phyloP scores from a whole-genome alignment of 2,113 vertebrate genomes.

The Triplophysa tibetana region DNA sequence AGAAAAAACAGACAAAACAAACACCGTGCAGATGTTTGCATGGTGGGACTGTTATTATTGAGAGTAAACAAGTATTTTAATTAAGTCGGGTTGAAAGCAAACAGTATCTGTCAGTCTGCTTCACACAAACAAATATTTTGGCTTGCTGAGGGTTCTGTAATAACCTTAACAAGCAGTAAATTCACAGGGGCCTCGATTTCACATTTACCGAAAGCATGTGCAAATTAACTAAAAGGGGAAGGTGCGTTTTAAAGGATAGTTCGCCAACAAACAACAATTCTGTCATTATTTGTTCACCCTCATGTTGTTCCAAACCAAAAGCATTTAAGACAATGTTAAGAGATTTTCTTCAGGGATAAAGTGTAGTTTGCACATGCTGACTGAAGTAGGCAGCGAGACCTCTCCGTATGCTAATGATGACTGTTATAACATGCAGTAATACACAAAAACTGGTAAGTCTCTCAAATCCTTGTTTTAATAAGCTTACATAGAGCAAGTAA shows the following conservation, averaged over 20 bases:
- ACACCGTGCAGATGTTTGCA: background rate
- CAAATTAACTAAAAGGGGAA: background rate
- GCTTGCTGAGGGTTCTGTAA: background rate
- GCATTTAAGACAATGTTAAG: too few species aligned
- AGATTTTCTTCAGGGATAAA: too few species aligned
- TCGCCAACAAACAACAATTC: background rate
- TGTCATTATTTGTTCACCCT: too few species aligned
- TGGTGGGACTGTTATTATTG: background rate
- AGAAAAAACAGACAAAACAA: conserved; percentile 4
- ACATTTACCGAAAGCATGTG: too few species aligned
- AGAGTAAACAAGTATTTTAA: conserved; percentile 11
- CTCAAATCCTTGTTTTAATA: background rate
- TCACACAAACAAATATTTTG: conserved; percentile 4
- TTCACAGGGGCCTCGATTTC: background rate
- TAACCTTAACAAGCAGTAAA: background rate
- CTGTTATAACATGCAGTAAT: background rate
- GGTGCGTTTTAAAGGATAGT: too few species aligned
- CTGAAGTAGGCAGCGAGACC: too few species aligned
- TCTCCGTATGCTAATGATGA: background rate
- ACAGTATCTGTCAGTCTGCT: background rate
- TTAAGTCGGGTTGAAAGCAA: background rate
- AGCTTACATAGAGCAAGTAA: background rate
- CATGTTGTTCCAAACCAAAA: too few species aligned
- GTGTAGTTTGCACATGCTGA: too few species aligned
- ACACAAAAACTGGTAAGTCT: background rate